phyloP scores from a whole-genome alignment of 2,888 invertebrate species.

The Apamea anceps region DNA sequence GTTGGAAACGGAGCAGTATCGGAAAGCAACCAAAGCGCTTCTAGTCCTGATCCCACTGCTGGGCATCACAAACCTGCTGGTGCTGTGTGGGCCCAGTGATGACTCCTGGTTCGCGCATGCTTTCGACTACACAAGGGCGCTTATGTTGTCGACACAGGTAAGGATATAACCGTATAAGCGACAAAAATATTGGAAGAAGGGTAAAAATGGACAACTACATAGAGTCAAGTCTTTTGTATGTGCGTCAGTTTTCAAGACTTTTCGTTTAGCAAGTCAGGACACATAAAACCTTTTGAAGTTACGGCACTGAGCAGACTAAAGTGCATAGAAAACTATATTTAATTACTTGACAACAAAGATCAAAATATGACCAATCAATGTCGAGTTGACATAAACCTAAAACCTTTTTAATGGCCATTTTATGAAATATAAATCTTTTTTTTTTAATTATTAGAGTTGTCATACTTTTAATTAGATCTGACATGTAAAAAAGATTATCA shows the following conservation, averaged over 20 bases:
- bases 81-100: constrained; percentile 95
- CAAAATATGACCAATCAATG: neutral
- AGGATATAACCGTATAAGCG: neutral
- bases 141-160: constrained; percentile 97
- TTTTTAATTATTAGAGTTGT: no score
- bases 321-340: neutral
- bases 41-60: constrained; percentile 97
- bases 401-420: neutral
- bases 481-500: neutral
- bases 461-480: neutral
- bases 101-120: constrained; percentile 93
- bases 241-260: neutral
- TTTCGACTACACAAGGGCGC: constrained; percentile 94
- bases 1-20: constrained; percentile 96
- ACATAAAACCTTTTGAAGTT: neutral
- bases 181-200: neutral
- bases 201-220: neutral
- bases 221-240: neutral
- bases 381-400: neutral
- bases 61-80: constrained; percentile 97
- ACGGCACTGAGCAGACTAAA: neutral
- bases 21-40: constrained; percentile 97
- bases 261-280: neutral
- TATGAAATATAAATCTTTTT: neutral
- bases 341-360: neutral